Conservation (phyloP, 2,113 vertebrate species). For the Saccopteryx leptura region DNA sequence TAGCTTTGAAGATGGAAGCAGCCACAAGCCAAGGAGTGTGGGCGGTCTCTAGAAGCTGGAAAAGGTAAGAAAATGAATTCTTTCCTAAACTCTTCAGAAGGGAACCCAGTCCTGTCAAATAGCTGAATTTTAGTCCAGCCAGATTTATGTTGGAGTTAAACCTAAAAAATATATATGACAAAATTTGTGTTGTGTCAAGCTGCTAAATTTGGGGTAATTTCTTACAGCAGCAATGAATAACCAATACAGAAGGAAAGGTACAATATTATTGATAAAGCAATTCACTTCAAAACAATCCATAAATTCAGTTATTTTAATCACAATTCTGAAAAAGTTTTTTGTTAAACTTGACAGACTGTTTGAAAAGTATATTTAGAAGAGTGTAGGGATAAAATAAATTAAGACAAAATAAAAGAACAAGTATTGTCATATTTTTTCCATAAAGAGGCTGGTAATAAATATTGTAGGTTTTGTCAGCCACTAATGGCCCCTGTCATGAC, state of each 20-base stretch:
- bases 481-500: not conserved
- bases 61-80: not conserved
- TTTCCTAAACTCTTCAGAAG: not conserved
- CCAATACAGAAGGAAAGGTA: not conserved
- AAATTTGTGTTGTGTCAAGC: not conserved
- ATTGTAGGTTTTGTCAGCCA: not conserved
- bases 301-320: slow-evolving; percentile 36
- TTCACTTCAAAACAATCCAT: not conserved
- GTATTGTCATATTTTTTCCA: not conserved
- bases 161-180: not conserved
- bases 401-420: not conserved
- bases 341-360: not conserved
- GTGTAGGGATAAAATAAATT: not conserved
- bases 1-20: not conserved
- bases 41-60: not conserved
- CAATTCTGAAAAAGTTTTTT: not conserved
- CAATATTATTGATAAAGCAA: not conserved
- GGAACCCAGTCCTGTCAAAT: not conserved
- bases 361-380: not conserved
- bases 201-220: not conserved
- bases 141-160: not conserved
- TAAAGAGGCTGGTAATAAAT: not conserved
- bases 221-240: not conserved
- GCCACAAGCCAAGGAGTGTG: not conserved
- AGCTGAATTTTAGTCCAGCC: not conserved